Conservation (phyloP, 2,113 vertebrate species). For the Grammomys surdaster region DNA sequence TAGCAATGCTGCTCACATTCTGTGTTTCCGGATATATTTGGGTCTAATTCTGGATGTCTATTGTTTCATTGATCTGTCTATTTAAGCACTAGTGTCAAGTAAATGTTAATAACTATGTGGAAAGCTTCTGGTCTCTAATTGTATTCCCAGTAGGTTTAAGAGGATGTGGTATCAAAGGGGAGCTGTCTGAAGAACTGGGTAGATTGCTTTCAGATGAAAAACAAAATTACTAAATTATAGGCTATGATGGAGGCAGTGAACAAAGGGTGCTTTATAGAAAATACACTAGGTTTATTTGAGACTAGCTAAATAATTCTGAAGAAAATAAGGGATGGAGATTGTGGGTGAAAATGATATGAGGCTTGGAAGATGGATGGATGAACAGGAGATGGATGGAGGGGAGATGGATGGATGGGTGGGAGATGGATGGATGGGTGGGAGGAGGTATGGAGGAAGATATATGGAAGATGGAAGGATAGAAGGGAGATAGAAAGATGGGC, state of each 20-base stretch:
- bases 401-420: too few species aligned
- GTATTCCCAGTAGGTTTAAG: slow-evolving; percentile 30
- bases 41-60: not conserved
- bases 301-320: not conserved
- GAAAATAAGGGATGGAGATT: slow-evolving; percentile 5
- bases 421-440: not conserved
- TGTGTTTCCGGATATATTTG: not conserved
- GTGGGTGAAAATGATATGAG: not conserved
- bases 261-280: not conserved
- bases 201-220: slow-evolving; percentile 60
- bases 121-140: slow-evolving; percentile 46
- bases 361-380: not conserved
- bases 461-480: not conserved
- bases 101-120: slow-evolving; percentile 28
- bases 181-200: slow-evolving; percentile 36
- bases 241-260: slow-evolving; percentile 27
- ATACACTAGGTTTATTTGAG: not conserved
- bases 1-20: not conserved
- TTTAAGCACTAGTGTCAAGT: slow-evolving; percentile 45
- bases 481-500: not conserved
- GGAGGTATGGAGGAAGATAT: too few species aligned
- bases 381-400: too few species aligned
- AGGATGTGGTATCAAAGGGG: slow-evolving; percentile 4
- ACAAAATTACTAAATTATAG: slow-evolving; percentile 53
- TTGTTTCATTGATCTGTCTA: not conserved